Evolutionary conservation across 2,888 invertebrate species (phyloP), one percentile per base, ranked within the genome.

Genomic region (Coecobrya sp.): DNA sequence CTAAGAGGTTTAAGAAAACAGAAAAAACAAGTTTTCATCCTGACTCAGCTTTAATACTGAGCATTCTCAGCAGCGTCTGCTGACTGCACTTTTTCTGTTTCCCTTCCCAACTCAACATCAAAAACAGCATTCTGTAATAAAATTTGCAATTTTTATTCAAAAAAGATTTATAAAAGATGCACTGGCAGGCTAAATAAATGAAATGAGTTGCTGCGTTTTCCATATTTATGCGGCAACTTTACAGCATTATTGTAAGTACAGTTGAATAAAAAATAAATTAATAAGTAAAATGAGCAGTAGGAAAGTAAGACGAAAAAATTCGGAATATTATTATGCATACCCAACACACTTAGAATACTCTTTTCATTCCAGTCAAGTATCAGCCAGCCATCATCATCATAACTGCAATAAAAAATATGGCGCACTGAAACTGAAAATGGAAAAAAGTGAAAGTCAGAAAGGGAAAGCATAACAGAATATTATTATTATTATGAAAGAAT

Each of bases 341-440:
- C 7, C 22, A 62, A 22, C n/a, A 49, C 49, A 49, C 11, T 13
- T 11, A 16, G 3, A 1, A 62, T 62, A 10, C 62, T 25, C 62
- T 62, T 62, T 62, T 62, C 22, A 68, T 68, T 68, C 68, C 0
- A 68, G 68, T 68, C 68, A 68, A 68, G 30, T 68, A 68, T n/a
- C 68, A 68, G 68, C 22, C 68, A 68, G 1, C 30, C 30, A 68
- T 7, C 76, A 76, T 73, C 42, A 42, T n/a, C 76, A 76, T 68
- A 68, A 68, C 13, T 13, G 30, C 25, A 68, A 68, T 68, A 68
- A 68, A 68, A 68, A 68, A 68, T 68, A 68, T 68, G 68, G 30
- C 68, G 68, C 30, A 68, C 30, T 68, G 27, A 68, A 68, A 30
- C 68, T 30, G 30, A 68, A 68, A 68, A 68, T 30, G 68, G 30